Base-by-base conservation (phyloP, 2,888 invertebrate genomes). In the Himalopsyche tibetana region DNA sequence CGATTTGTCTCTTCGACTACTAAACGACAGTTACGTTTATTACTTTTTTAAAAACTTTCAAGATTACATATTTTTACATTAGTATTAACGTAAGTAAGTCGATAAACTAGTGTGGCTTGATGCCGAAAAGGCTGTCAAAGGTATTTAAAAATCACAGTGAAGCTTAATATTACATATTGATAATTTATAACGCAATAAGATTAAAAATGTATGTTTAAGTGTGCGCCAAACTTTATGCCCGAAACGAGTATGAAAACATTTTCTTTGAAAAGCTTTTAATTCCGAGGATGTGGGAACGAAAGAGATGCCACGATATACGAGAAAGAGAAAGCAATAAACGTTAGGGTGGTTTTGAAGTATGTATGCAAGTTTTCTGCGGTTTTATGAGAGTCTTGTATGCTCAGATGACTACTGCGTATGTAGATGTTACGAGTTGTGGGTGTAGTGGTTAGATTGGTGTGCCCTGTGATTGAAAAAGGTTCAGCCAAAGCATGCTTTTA, bases 251-350 rank as follows among this genome's bases (percentile, higher is more conserved):
- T 28, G 63, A 63, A 63, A 80, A 80, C n/a, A 42, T 80, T 12
- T 38, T 80, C 45, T 82, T 82, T 51, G 45, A 42, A 15, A 85
- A 85, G 85, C 85, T 85, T 82, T 79, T 82, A 85, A 74, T 63
- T 74, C 74, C 28, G 74, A 85, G 55, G 51, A 55, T 55, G 45
- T 55, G n/a, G 38, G 82, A 28, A 40, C 19, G 80, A 85, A 36
- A 17, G 82, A 28, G 85, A 82, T 12, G 63, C 0, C 42, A 42
- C 79, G 11, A 19, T 82, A 51, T 55, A 40, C 12, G n/a, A 19
- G 85, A 85, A n/a, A 5, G 80, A 79, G 56, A 82, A 42, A 19
- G 55, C 15, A 42, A 38, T 17, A n/a, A 40, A 42, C 40, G 63
- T 84, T 36, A 74, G 38, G 28, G 38, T 55, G 69, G 19, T 80